Conservation (phyloP, 2,888 invertebrate genomes). For the Atethmia centrago region DNA sequence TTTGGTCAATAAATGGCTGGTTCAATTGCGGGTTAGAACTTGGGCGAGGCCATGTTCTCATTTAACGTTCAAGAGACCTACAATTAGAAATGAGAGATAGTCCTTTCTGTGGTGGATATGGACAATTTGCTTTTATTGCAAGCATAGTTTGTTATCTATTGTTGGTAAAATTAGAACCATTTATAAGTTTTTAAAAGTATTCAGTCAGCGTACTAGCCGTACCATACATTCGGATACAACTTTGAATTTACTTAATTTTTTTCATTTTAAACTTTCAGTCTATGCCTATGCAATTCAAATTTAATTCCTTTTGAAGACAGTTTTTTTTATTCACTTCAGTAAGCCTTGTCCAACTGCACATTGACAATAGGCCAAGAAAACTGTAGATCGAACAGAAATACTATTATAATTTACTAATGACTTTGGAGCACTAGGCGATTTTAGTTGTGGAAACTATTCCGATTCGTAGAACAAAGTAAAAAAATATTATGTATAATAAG, state of each 20-base stretch:
- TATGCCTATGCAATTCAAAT: background rate
- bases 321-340: background rate
- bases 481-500: background rate
- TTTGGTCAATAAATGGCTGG: background rate
- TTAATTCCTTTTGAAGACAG: background rate
- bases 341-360: conserved; percentile 10
- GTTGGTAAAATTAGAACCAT: background rate
- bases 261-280: too few species aligned
- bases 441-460: background rate
- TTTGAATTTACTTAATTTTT: too few species aligned
- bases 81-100: background rate
- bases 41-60: background rate
- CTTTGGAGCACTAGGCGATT: background rate
- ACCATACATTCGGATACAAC: too few species aligned
- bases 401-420: conserved; percentile 2
- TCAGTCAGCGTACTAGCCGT: too few species aligned
- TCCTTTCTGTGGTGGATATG: background rate
- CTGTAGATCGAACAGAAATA: background rate
- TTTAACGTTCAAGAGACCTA: background rate
- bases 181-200: too few species aligned
- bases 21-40: background rate
- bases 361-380: conserved; percentile 26
- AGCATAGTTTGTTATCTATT: background rate
- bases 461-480: background rate
- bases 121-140: background rate